Conservation (phyloP, 2,797 vertebrate genomes). For the Chelon auratus region DNA sequence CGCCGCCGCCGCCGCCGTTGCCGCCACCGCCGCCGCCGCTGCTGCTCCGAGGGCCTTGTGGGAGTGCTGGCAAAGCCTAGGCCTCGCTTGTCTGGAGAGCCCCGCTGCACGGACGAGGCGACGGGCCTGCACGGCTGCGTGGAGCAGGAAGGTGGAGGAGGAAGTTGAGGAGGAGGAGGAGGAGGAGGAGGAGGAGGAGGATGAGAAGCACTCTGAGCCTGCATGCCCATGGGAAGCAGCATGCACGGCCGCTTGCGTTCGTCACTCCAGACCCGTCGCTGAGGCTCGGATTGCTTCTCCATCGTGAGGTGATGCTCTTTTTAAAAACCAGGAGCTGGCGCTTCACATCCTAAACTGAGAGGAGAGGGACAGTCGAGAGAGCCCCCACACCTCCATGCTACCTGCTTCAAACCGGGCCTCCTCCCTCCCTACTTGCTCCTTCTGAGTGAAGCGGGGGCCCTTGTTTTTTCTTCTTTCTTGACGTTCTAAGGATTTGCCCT, state of each 20-base stretch:
- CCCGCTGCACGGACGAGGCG: constrained; percentile 60
- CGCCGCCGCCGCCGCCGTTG: constrained; percentile 58
- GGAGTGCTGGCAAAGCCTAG: constrained; percentile 84
- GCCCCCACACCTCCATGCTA: constrained; percentile 67
- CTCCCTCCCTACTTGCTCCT: constrained; percentile 52
- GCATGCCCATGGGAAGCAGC: constrained; percentile 88
- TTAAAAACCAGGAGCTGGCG: constrained; percentile 36
- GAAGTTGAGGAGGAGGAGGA: constrained; percentile 71
- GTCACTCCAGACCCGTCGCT: constrained; percentile 58
- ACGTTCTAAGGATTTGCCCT: constrained; percentile 90
- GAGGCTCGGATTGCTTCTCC: constrained; percentile 61
- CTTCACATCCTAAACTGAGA: constrained; percentile 39
- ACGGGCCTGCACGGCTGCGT: constrained; percentile 64
- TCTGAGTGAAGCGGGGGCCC: constrained; percentile 59
- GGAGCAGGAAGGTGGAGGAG: constrained; percentile 61
- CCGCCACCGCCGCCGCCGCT: constrained; percentile 54
- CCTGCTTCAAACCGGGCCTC: constrained; percentile 62
- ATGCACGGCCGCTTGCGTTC: constrained; percentile 77
- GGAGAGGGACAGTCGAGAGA: constrained; percentile 53
- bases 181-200: constrained; percentile 73
- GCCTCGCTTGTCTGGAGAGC: constrained; percentile 77
- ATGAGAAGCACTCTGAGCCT: constrained; percentile 75
- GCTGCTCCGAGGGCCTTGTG: constrained; percentile 74
- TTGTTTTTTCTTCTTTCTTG: constrained; percentile 78
- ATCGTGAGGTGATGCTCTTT: constrained; percentile 49